A percentile compares a stretch with the other conserved stretches of the same genome.
Evolutionary conservation across 2,888 invertebrate species (phyloP).

Genomic region (Lottia scabra): DNA sequence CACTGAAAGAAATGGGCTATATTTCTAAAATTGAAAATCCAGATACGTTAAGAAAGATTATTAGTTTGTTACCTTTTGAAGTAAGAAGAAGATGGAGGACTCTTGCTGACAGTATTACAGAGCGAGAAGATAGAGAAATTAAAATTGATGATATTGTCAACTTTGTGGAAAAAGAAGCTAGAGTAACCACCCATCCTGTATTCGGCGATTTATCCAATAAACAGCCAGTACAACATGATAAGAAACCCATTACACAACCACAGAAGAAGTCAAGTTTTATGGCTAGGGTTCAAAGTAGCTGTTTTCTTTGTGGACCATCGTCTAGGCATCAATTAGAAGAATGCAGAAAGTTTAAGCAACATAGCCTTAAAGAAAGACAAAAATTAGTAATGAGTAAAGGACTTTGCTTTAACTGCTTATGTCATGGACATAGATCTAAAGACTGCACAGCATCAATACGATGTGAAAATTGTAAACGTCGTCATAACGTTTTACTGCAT

Average conservation of each 20-base stretch:
- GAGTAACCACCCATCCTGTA: neutral
- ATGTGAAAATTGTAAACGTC: too few species aligned
- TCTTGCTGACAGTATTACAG: constrained; percentile 8
- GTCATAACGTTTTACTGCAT: too few species aligned
- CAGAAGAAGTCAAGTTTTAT: too few species aligned
- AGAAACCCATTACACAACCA: neutral
- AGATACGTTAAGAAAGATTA: constrained; percentile 22
- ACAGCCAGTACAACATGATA: neutral
- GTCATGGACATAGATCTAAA: neutral
- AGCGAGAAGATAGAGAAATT: neutral
- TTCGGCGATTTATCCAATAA: neutral
- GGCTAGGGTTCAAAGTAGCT: too few species aligned
- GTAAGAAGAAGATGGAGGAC: constrained; percentile 26
- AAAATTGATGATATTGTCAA: neutral
- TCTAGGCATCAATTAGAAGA: neutral
- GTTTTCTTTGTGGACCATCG: neutral
- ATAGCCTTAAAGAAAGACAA: neutral
- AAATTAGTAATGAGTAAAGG: neutral
- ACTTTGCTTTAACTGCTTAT: neutral
- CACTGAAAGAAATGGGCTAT: constrained; percentile 8
- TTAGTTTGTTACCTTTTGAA: constrained; percentile 21
- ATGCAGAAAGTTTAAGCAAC: neutral
- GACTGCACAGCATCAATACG: too few species aligned
- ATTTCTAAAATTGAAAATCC: constrained; percentile 6
- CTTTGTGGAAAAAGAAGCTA: neutral